Evolutionary conservation across 2,888 invertebrate genomes (phyloP).

Genomic region (Ennomos fuscantarius): DNA sequence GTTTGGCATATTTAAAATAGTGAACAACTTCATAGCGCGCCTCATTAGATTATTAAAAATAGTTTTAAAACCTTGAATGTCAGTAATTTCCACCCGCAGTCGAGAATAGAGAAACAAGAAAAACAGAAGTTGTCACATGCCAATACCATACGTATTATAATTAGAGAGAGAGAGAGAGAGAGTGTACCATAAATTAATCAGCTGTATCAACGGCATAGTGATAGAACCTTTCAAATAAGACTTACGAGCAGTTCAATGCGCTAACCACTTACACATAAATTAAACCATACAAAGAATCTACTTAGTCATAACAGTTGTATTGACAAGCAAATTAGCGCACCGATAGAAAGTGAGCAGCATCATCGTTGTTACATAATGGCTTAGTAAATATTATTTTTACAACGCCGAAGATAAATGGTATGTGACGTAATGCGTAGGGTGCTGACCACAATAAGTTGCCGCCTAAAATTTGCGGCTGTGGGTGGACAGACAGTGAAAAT

Average conservation of each 20-base stretch:
- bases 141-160: slow-evolving; percentile 16
- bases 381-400: slow-evolving; percentile 38
- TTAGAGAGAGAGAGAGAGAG: slow-evolving; percentile 12
- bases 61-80: too few relatives aligned
- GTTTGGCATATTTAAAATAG: too few relatives aligned
- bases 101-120: slow-evolving; percentile 8
- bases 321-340: slow-evolving; percentile 42
- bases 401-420: slow-evolving; percentile 33
- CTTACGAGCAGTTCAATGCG: slow-evolving; percentile 1
- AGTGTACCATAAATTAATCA: too few relatives aligned
- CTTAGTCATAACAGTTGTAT: slow-evolving; percentile 38
- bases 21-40: neutral
- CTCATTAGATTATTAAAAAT: too few relatives aligned
- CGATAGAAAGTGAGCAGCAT: slow-evolving; percentile 47
- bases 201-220: too few relatives aligned
- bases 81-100: neutral
- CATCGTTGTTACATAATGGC: slow-evolving; percentile 29
- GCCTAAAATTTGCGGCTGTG: slow-evolving; percentile 42
- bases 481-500: slow-evolving; percentile 33
- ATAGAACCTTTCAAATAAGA: slow-evolving; percentile 9
- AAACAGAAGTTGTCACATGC: slow-evolving; percentile 6
- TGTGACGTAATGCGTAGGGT: slow-evolving; percentile 38
- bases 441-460: slow-evolving; percentile 47
- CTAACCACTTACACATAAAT: slow-evolving; percentile 35
- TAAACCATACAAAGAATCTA: slow-evolving; percentile 34